Evolutionary conservation across 2,888 invertebrate genomes (phyloP), one percentile per base, ranked within the genome.

Genomic region (Cremastinae sp.): DNA sequence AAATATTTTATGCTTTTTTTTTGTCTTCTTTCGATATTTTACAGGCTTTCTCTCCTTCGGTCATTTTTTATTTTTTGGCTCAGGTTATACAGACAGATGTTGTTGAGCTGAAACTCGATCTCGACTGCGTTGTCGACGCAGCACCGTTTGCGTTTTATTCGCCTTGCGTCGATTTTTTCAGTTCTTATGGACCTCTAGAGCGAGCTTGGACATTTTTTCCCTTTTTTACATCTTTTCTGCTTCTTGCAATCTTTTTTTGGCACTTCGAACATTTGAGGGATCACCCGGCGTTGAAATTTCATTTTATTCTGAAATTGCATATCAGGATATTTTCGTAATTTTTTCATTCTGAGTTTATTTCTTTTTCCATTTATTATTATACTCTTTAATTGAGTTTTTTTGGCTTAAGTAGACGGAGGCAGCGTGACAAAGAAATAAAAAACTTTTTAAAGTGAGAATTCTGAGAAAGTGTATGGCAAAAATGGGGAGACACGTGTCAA

Each of bases 271-370:
- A 69, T 73, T 73, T 34, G 76, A 73, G 69, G 76, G 76, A 76
- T 76, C 76, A 76, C 73, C 76, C 76, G 76, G 76, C 73, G 76
- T 73, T 75, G 58, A 68, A 68, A 68, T 45, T 64, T 62, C 43
- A 51, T 59, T 36, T 54, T 49, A 7, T 45, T 22, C 5, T n/a
- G 64, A 4, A n/a, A n/a, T 51, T 18, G n/a, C 0, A 12, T 62
- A 36, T 36, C 38, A 43, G n/a, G 7, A 51, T 59, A 28, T 28
- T 14, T 53, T 45, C 41, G 7, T 28, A 8, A 9, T n/a, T 34
- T 41, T 45, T 18, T 18, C 10, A 34, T 5, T 54, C 12, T 51
- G 0, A 1, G 10, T 8, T 22, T 7, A 18, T 20, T 18, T 18
- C 49, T 3, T 41, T 12, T n/a, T 1, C 34, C n/a, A 45, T 45